Percentiles rank a stretch among this genome's conserved stretches.
These are phyloP conservation scores for Stichopus chloronotus DNA, from an alignment of 35 echinoderm and acorn worm species.

Conservation along the genomic window DNA sequence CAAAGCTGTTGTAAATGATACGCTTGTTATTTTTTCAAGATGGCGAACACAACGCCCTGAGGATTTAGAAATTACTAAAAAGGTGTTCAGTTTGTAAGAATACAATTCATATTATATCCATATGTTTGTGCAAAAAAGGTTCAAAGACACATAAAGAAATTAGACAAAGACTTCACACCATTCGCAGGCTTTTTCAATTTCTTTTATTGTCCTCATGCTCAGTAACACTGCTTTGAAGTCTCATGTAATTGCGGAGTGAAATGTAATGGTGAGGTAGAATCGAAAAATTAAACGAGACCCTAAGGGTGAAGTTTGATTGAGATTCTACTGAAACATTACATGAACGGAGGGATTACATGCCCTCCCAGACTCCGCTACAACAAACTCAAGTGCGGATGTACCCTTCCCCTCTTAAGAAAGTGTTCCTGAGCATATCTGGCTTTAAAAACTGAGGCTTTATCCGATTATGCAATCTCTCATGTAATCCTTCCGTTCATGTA, in stretches of 20 bases:
- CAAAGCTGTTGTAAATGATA: background rate
- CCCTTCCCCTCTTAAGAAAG: background rate
- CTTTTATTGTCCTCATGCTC: background rate
- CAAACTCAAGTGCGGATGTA: background rate
- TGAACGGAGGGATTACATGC: conserved; percentile 24
- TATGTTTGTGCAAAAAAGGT: background rate
- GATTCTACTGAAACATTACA: conserved; percentile 8
- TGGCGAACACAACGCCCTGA: too few species aligned
- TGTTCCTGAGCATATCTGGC: background rate
- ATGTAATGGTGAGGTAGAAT: conserved; percentile 12
- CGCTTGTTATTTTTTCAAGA: background rate
- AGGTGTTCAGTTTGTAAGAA: too few species aligned
- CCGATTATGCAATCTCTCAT: conserved; percentile 26
- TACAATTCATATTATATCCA: too few species aligned
- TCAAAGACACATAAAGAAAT: background rate
- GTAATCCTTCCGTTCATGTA: background rate
- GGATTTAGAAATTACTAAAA: too few species aligned
- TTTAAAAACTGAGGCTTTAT: conserved; percentile 7
- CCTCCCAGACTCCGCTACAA: background rate
- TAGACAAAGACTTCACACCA: background rate
- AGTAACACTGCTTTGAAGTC: too few species aligned
- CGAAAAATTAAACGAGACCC: conserved; percentile 6
- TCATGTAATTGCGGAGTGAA: conserved; percentile 17
- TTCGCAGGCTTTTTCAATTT: background rate
- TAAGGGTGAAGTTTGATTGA: conserved; percentile 33